Evolutionary conservation across 2,113 vertebrate species (phyloP).

Genomic region (Phalacrocorax brasilianus): DNA sequence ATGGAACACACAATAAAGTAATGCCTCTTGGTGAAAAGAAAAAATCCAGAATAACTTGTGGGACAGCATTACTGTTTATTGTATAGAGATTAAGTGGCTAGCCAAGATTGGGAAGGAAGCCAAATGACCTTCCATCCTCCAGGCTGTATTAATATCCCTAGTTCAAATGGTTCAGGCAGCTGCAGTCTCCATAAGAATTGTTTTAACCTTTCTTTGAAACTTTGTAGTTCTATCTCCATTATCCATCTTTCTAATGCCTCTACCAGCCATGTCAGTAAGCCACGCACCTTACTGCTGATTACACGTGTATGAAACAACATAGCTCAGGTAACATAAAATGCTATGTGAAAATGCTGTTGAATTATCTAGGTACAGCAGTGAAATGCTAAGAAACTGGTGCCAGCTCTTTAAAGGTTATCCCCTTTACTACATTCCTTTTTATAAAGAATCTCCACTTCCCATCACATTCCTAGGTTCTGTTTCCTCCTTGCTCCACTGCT

Average conservation of each 20-base stretch:
- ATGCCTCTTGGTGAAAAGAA: background rate
- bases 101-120: constrained; percentile 7
- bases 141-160: constrained; percentile 33
- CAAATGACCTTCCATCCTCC: constrained; percentile 28
- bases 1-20: background rate
- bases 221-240: background rate
- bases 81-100: constrained; percentile 1
- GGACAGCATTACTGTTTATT: background rate
- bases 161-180: constrained; percentile 1
- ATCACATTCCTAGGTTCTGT: background rate
- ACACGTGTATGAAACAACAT: background rate
- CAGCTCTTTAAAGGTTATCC: background rate
- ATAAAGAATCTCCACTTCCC: background rate
- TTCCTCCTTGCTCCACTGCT: background rate
- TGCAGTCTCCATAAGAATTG: background rate
- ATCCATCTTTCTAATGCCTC: background rate
- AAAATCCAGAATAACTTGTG: background rate
- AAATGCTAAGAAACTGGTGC: background rate
- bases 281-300: background rate
- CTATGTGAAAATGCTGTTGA: background rate
- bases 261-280: background rate
- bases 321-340: background rate
- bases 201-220: background rate
- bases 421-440: background rate
- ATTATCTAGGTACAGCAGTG: background rate